A percentile compares a stretch with the other conserved stretches of the same genome.
Conservation (phyloP, 2,888 invertebrate species). For the Teinopalpus imperialis region DNA sequence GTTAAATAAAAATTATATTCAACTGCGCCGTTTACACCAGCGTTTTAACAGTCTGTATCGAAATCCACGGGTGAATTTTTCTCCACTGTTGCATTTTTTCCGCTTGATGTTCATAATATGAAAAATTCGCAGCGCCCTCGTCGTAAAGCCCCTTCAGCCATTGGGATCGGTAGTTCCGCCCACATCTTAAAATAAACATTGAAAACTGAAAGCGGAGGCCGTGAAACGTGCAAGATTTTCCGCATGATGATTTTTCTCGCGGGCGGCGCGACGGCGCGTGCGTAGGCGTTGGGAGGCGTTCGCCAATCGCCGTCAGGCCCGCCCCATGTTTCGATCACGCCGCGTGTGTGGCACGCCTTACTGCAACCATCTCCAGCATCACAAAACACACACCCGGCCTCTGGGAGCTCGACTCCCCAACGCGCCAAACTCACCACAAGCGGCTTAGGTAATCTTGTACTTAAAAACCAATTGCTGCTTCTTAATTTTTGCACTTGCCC, state of each 20-base stretch:
- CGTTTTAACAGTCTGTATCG: too few species aligned
- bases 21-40: too few species aligned
- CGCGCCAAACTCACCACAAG: constrained; percentile 7
- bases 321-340: constrained; percentile 61
- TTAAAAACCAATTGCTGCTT: neutral
- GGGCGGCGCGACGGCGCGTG: constrained; percentile 61
- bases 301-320: constrained; percentile 75
- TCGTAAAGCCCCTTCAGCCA: constrained; percentile 40
- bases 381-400: constrained; percentile 35
- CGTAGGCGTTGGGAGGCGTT: constrained; percentile 81
- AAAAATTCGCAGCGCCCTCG: constrained; percentile 13
- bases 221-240: constrained; percentile 57
- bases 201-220: constrained; percentile 46
- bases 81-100: constrained; percentile 40
- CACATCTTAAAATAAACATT: constrained; percentile 58
- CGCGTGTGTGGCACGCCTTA: constrained; percentile 49
- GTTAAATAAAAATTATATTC: too few species aligned
- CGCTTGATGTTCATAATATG: constrained; percentile 14
- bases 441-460: constrained; percentile 16
- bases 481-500: constrained; percentile 4
- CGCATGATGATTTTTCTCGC: constrained; percentile 67
- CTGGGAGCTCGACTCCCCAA: constrained; percentile 1
- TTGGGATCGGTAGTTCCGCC: constrained; percentile 49
- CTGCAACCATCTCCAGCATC: constrained; percentile 37
- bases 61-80: too few species aligned